These are phyloP conservation scores for Euglossa dilemma DNA, from an alignment of 1,140 invertebrate genomes.

Conservation along the genomic window DNA sequence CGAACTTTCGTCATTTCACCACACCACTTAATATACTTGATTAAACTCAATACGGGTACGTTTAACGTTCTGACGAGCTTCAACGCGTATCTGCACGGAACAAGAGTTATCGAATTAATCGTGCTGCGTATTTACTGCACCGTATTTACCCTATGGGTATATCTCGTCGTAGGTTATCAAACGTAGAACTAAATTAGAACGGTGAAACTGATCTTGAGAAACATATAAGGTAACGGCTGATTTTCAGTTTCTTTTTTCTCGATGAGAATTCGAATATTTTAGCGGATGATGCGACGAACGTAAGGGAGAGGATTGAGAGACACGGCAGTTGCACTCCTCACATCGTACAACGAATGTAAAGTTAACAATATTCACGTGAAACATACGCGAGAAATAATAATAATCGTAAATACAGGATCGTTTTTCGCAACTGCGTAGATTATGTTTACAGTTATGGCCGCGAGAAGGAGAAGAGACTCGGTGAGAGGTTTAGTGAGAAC, in stretches of 20 bases:
- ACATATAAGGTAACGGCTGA: not conserved
- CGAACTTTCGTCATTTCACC: not conserved
- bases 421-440: not conserved
- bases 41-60: not conserved
- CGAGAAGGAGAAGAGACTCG: too few species aligned
- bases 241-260: not conserved
- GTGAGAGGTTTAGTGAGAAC: too few species aligned
- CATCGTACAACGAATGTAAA: constrained; percentile 48
- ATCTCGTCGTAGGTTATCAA: not conserved
- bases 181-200: not conserved
- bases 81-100: not conserved
- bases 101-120: not conserved
- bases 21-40: not conserved
- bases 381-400: constrained; percentile 17
- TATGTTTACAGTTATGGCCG: not conserved
- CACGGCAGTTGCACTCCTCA: constrained; percentile 11
- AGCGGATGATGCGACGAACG: not conserved
- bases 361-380: constrained; percentile 21
- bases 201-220: constrained; percentile 2
- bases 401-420: not conserved
- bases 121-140: not conserved
- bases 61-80: constrained; percentile 19
- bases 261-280: not conserved
- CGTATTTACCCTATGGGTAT: not conserved
- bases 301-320: not conserved